phyloP scores from a whole-genome alignment of 1,140 invertebrate species.

The Dreissena rostriformis region DNA sequence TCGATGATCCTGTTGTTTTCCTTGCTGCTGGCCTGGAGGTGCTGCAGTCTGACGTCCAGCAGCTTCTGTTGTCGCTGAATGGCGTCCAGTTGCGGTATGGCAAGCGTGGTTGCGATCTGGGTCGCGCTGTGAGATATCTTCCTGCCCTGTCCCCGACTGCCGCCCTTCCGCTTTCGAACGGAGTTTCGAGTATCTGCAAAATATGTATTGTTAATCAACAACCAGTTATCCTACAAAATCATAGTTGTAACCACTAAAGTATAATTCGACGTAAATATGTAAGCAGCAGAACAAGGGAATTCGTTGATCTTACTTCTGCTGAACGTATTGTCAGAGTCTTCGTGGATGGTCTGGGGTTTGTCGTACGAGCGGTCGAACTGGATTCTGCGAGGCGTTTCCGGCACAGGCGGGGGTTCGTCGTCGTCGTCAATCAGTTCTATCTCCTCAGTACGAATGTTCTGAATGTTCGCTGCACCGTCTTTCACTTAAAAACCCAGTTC shows the following conservation, averaged over 20 bases:
- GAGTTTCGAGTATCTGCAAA: conserved; percentile 27
- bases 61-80: conserved; percentile 80
- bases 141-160: conserved; percentile 54
- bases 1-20: conserved; percentile 78
- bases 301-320: conserved; percentile 40
- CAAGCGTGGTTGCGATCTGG: conserved; percentile 77
- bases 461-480: conserved; percentile 67
- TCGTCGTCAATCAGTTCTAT: conserved; percentile 74
- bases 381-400: conserved; percentile 72
- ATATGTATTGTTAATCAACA: not conserved
- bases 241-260: not conserved
- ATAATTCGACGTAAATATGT: not conserved
- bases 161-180: conserved; percentile 58
- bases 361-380: conserved; percentile 64
- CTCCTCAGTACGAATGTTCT: conserved; percentile 71
- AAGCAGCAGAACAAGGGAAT: not conserved
- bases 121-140: conserved; percentile 65
- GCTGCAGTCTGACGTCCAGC: conserved; percentile 79
- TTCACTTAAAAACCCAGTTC: conserved; percentile 60
- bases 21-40: conserved; percentile 78
- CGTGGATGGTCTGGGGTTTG: conserved; percentile 70
- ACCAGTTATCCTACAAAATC: too few species aligned
- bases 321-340: conserved; percentile 63
- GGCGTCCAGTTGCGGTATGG: conserved; percentile 80
- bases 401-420: conserved; percentile 69